phyloP scores from a whole-genome alignment of 2,797 vertebrate species.

The Mergus octosetaceus region DNA sequence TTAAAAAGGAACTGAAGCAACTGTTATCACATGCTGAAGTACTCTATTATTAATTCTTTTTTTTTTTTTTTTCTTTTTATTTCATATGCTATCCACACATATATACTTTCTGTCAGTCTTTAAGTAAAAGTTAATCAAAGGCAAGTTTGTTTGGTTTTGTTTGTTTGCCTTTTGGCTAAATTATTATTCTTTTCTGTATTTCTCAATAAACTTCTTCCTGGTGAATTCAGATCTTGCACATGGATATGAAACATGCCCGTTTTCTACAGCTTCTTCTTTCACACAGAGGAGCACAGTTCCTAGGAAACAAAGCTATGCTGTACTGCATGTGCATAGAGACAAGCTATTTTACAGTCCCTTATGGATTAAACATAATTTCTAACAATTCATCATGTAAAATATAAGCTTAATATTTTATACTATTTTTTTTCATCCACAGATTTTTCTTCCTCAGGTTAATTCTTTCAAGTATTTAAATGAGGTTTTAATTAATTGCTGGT shows the following conservation, averaged over 20 bases:
- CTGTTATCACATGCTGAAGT: background rate
- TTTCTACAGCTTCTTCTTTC: background rate
- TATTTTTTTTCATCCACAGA: background rate
- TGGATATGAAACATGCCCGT: accelerated
- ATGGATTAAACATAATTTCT: background rate
- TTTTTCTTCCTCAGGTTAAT: background rate
- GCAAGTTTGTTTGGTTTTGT: background rate
- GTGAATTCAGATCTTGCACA: background rate
- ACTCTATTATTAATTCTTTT: background rate
- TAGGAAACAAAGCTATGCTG: background rate
- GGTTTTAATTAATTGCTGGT: background rate
- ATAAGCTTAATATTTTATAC: background rate
- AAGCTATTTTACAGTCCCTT: background rate
- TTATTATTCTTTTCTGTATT: background rate
- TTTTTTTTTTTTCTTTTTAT: background rate
- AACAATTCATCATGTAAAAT: background rate
- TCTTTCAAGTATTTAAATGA: background rate
- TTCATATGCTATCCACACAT: background rate
- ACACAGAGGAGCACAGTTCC: background rate
- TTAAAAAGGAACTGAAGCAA: background rate
- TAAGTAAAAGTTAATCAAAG: background rate
- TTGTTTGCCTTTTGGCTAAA: background rate
- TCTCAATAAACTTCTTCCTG: background rate
- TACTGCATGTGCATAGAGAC: background rate
- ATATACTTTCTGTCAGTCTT: background rate